Conservation (phyloP, 2,888 invertebrate species). For the Melieria picta region DNA sequence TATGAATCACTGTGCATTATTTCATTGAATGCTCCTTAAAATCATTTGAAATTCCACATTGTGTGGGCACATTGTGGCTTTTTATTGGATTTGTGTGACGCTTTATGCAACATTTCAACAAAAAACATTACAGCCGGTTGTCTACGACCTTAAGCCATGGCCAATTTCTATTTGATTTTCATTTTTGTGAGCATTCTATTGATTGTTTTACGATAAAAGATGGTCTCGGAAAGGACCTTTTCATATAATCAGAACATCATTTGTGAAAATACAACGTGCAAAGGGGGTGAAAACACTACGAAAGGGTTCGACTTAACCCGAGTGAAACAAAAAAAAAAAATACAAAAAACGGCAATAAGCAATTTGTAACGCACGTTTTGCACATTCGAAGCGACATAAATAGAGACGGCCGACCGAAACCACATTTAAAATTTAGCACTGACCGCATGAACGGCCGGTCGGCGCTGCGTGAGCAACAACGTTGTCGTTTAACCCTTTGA, state of each 20-base stretch:
- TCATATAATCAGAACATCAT: background rate
- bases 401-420: constrained; percentile 13
- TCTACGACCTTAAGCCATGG: constrained; percentile 15
- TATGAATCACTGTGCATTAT: too few relatives aligned
- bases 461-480: background rate
- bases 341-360: constrained; percentile 38
- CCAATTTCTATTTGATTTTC: constrained; percentile 21
- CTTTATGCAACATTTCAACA: constrained; percentile 13
- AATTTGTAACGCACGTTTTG: constrained; percentile 60
- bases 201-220: constrained; percentile 30
- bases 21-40: too few relatives aligned
- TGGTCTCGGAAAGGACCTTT: constrained; percentile 10
- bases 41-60: too few relatives aligned
- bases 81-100: too few relatives aligned
- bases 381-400: constrained; percentile 34
- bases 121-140: constrained; percentile 19
- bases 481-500: too few relatives aligned
- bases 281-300: background rate
- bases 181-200: constrained; percentile 27
- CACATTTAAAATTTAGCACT: constrained; percentile 13
- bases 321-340: constrained; percentile 39
- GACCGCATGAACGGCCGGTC: constrained; percentile 22
- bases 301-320: background rate
- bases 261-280: background rate
- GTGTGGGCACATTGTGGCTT: too few relatives aligned